Percentiles rank a stretch among this genome's conserved stretches.
phyloP scores from a whole-genome alignment of 2,888 invertebrate species.

The Apodemia hepburni region DNA sequence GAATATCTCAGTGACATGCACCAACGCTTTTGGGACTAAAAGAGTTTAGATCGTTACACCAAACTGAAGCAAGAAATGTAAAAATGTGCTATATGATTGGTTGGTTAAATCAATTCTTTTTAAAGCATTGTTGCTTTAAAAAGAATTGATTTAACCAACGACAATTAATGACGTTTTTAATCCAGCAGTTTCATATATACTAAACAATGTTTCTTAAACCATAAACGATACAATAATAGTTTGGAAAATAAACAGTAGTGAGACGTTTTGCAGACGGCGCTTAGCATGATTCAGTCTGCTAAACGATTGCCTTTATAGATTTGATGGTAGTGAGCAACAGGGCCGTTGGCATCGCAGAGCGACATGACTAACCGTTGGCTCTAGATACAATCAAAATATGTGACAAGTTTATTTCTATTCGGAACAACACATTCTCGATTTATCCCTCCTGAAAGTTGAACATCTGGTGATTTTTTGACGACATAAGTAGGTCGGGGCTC shows the following conservation, averaged over 20 bases:
- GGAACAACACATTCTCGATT: constrained; percentile 76
- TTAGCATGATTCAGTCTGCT: constrained; percentile 74
- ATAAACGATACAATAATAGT: constrained; percentile 32
- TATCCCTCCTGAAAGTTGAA: constrained; percentile 69
- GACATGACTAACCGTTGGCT: constrained; percentile 74
- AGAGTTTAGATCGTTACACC: too few relatives aligned
- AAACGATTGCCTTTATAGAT: constrained; percentile 72
- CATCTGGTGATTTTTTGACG: constrained; percentile 77
- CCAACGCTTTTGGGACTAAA: too few relatives aligned
- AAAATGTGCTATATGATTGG: too few relatives aligned
- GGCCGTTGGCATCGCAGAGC: constrained; percentile 75
- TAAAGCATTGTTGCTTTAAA: not conserved
- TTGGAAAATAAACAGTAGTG: constrained; percentile 60
- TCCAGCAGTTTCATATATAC: not conserved
- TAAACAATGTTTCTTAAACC: constrained; percentile 24
- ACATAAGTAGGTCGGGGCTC: constrained; percentile 78
- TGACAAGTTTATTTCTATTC: constrained; percentile 80
- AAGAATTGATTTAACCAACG: too few relatives aligned
- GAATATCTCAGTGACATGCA: too few relatives aligned
- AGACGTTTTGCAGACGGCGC: constrained; percentile 80
- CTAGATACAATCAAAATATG: constrained; percentile 80
- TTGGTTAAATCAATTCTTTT: not conserved
- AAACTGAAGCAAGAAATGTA: too few relatives aligned
- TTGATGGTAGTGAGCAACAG: constrained; percentile 53
- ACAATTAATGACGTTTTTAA: not conserved